A percentile compares a stretch with the other conserved stretches of the same genome.
These are phyloP conservation scores for Germaria angustata DNA, from an alignment of 2,888 invertebrate genomes.

Conservation along the genomic window DNA sequence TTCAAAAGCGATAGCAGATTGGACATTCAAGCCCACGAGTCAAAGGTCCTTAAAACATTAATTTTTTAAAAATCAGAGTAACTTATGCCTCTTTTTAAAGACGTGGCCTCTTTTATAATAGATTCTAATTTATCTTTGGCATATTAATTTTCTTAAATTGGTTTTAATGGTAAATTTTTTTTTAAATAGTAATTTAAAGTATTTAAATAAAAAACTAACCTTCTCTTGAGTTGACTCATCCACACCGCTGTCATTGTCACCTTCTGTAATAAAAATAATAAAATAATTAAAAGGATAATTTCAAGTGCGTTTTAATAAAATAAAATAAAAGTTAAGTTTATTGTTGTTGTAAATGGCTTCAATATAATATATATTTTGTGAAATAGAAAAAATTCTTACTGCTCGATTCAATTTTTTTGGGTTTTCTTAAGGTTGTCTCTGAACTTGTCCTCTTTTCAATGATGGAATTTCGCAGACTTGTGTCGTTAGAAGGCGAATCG, in stretches of 20 bases:
- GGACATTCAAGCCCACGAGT: no score
- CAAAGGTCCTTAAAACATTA: no score
- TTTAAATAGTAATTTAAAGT: no score
- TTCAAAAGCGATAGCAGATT: no score
- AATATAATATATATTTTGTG: background rate
- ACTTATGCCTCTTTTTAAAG: no score
- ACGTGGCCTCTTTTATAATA: no score
- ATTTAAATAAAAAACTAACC: conserved; percentile 82
- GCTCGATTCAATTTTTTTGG: conserved; percentile 57
- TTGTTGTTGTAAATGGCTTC: conserved; percentile 58
- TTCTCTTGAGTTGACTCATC: conserved; percentile 90
- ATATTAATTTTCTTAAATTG: no score
- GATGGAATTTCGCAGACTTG: conserved; percentile 42
- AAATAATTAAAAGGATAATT: conserved; percentile 45
- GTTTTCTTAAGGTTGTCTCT: background rate
- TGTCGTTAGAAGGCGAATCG: conserved; percentile 51
- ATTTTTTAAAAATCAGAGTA: no score
- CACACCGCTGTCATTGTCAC: conserved; percentile 90
- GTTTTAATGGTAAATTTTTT: no score
- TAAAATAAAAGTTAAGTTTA: background rate
- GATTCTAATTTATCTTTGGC: no score
- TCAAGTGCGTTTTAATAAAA: conserved; percentile 37
- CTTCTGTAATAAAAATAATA: conserved; percentile 83
- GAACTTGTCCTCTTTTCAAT: conserved; percentile 8
- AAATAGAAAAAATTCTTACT: conserved; percentile 68